Base-by-base conservation (phyloP, 2,797 vertebrate species). In the Mus caroli region DNA sequence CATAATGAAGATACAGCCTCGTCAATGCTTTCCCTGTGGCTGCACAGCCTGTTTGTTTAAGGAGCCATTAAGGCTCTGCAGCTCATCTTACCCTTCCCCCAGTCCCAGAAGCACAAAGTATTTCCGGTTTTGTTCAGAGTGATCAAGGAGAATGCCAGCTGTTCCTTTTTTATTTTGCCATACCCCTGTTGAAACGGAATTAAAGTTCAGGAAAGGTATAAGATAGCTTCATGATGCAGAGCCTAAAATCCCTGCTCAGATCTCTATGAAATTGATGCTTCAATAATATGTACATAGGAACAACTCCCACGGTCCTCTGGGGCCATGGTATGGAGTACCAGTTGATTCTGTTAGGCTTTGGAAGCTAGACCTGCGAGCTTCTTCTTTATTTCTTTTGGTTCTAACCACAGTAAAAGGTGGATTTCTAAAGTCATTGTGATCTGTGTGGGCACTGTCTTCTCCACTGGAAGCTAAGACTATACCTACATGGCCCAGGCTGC, bases 1-100 rank as follows among this genome's bases (percentile, higher is more conserved):
- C 64, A 73, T 91, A 94, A 96, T 96, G 87, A 94, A 96, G 96
- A 94, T 85, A 85, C n/a, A 75, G 80, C 95, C 92, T 97, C 84
- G n/a, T 89, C 86, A 67, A 85, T n/a, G 56, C 54, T 93, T 96
- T 67, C 94, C 82, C 78, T 69, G 43, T 14, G 75, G 91, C 89
- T 88, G 13, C 14, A 4, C 3, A 56, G 76, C 64, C 88, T 85
- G 28, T 78, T 92, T 95, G 75, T 88, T 92, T 94, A 95, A 97
- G 96, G 62, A 92, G 85, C n/a, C 20, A 56, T 73, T 73, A 54
- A 26, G 40, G 88, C 58, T 92, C 28, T 34, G 54, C 15, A 54
- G 79, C 84, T 96, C 80, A 26, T 79, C 64, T 92, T 88, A 79
- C 46, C 43, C 88, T 7, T 1, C 7, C 28, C 19, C 46, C 84